These are phyloP conservation scores for Nannospalax galili DNA, from an alignment of 2,113 vertebrate genomes.

Conservation along the genomic window DNA sequence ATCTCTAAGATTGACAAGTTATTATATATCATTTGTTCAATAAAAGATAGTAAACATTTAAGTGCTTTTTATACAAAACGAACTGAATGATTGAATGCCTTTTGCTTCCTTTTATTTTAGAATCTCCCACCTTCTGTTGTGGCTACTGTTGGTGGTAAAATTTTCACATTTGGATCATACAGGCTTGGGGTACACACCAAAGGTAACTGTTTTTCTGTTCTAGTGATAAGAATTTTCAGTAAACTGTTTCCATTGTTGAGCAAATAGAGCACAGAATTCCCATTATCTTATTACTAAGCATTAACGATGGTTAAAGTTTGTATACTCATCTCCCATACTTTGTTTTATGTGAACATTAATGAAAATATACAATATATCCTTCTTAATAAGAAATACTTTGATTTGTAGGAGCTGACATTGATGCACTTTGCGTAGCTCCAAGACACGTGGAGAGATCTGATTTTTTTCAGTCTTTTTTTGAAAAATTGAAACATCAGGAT, in stretches of 20 bases:
- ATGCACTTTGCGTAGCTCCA: slow-evolving; percentile 97
- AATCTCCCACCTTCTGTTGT: slow-evolving; percentile 92
- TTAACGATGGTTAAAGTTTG: slow-evolving; percentile 29
- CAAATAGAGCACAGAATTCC: slow-evolving; percentile 7
- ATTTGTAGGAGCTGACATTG: slow-evolving; percentile 96
- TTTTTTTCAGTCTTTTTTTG: slow-evolving; percentile 98
- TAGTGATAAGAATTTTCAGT: slow-evolving; percentile 39
- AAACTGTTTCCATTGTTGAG: slow-evolving; percentile 43
- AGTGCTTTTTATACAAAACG: slow-evolving; percentile 28
- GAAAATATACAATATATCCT: not conserved
- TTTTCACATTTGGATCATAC: slow-evolving; percentile 98
- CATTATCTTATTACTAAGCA: not conserved
- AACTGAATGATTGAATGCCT: slow-evolving; percentile 37
- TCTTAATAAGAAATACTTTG: slow-evolving; percentile 54
- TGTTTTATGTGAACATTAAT: slow-evolving; percentile 46
- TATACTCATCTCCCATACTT: slow-evolving; percentile 11
- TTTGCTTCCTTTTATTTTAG: slow-evolving; percentile 84
- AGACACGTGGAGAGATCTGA: slow-evolving; percentile 96
- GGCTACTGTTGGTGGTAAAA: slow-evolving; percentile 93
- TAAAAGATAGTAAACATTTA: not conserved
- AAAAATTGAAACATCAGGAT: slow-evolving; percentile 94
- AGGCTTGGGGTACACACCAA: slow-evolving; percentile 98
- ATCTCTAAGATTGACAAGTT: slow-evolving; percentile 3
- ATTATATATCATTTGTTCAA: not conserved
- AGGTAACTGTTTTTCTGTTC: slow-evolving; percentile 87